Evolutionary conservation across 2,797 vertebrate species (phyloP), one percentile per base, ranked within the genome.

Genomic region (Eulemur mongoz): DNA sequence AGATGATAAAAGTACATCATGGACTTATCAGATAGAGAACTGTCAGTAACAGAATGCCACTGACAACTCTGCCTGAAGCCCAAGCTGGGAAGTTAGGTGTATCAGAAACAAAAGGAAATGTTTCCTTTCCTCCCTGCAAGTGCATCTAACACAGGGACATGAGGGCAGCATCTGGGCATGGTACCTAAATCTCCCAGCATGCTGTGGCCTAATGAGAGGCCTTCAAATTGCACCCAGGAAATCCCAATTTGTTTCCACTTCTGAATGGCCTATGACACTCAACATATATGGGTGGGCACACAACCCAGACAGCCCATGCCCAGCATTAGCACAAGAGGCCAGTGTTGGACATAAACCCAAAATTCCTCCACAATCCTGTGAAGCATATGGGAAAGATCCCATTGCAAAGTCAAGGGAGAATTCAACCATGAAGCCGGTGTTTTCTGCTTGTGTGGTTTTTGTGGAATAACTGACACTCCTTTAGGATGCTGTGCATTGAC

Each of bases 201-300:
- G 0, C 12, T 4, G 32, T 2, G 14, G 92, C 63, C 52, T 59
- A 81, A 50, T 35, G 32, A 2, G 52, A 95, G 22, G 43, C 27
- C 50, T 97, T 25, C 81, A 96, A 76, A 52, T 65, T 78, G 81
- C 88, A 93, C 87, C 57, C 50, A 50, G 94, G n/a, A 98, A 97
- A 57, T 27, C 59, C 43, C 72, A 85, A 4, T 78, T 63, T 25
- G 40, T 93, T 92, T 95, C 84, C 48, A 48, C 75, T 96, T 82
- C 75, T 63, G 43, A 70, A n/a, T 89, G 52, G 63, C 22, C 95
- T 54, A 35, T 15, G 10, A 69, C 93, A 15, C 85, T 95, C 52
- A 94, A 23, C 65, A 63, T 27, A 10, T 1, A 22, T 7, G 7
- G 32, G 13, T 35, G 67, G 88, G 13, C 15, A 48, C 43, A n/a